These are phyloP conservation scores for Aldabrachelys gigantea DNA, from an alignment of 2,113 vertebrate species.

Conservation along the genomic window DNA sequence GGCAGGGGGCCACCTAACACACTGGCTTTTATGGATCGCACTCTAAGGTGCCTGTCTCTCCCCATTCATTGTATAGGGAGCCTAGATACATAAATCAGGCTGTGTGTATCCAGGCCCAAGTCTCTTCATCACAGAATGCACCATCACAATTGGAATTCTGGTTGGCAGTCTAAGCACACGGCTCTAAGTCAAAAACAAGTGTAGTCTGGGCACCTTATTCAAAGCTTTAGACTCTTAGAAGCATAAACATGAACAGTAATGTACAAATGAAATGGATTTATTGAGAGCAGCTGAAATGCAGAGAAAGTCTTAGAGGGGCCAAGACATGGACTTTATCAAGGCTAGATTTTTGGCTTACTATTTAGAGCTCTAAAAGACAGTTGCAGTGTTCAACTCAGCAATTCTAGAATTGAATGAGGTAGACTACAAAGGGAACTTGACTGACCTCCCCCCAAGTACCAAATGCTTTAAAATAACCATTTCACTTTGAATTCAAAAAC, in stretches of 20 bases:
- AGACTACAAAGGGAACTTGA: slow-evolving; percentile 48
- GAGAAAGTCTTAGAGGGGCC: neutral
- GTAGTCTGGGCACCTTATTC: neutral
- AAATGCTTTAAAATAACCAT: neutral
- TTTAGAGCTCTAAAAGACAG: slow-evolving; percentile 50
- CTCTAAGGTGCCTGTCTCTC: neutral
- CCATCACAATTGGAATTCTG: neutral
- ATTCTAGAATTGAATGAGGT: slow-evolving; percentile 54
- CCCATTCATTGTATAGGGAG: neutral
- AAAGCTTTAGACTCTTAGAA: slow-evolving; percentile 3
- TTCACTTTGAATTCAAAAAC: slow-evolving; percentile 55
- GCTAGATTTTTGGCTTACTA: slow-evolving; percentile 43
- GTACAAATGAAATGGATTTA: slow-evolving; percentile 45
- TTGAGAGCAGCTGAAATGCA: slow-evolving; percentile 11
- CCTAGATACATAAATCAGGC: neutral
- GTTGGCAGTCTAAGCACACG: neutral
- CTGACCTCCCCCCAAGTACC: neutral
- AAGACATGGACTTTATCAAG: slow-evolving; percentile 23
- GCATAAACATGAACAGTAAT: slow-evolving; percentile 20
- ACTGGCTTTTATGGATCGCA: neutral
- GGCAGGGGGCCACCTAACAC: neutral
- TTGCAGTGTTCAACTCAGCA: slow-evolving; percentile 43
- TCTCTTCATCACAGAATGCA: neutral
- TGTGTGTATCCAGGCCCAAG: neutral
- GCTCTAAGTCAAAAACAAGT: neutral